phyloP scores from a whole-genome alignment of 2,888 invertebrate species.

The Sabatieria punctata region DNA sequence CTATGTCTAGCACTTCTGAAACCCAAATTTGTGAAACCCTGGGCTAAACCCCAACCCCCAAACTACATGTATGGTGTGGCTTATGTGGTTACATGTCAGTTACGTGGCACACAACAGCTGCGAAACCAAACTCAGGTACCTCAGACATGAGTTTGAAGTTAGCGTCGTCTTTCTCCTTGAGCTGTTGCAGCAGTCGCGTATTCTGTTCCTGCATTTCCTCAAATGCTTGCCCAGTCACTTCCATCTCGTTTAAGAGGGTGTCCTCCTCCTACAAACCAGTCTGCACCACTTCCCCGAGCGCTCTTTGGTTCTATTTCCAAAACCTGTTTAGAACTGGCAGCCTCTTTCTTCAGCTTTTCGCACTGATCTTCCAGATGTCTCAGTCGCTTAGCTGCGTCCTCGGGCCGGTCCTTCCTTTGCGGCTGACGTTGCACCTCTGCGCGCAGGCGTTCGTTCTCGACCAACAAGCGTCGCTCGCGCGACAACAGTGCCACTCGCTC shows the following conservation, averaged over 20 bases:
- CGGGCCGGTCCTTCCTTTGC: constrained; percentile 37
- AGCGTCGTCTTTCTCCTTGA: constrained; percentile 89
- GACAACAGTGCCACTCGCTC: not conserved
- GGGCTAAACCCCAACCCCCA: no score
- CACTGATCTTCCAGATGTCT: constrained; percentile 84
- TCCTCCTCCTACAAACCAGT: constrained; percentile 58
- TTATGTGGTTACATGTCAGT: no score
- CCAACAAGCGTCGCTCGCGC: not conserved
- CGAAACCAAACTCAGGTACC: constrained; percentile 18
- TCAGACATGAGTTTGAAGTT: constrained; percentile 98
- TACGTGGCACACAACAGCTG: no score
- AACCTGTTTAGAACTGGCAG: constrained; percentile 50
- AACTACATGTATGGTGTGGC: no score
- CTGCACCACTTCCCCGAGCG: not conserved
- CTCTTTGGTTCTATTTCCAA: no score
- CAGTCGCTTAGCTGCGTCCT: constrained; percentile 80
- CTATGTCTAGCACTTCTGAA: not conserved
- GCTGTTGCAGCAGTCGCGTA: constrained; percentile 75
- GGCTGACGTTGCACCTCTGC: not conserved
- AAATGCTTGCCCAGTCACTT: constrained; percentile 89
- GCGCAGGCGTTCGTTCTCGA: not conserved
- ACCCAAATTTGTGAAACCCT: not conserved
- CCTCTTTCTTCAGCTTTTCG: constrained; percentile 70
- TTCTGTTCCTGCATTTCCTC: constrained; percentile 99
- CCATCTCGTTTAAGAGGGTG: constrained; percentile 91